phyloP scores from a whole-genome alignment of 2,888 invertebrate species.

The Anticlea derivata region DNA sequence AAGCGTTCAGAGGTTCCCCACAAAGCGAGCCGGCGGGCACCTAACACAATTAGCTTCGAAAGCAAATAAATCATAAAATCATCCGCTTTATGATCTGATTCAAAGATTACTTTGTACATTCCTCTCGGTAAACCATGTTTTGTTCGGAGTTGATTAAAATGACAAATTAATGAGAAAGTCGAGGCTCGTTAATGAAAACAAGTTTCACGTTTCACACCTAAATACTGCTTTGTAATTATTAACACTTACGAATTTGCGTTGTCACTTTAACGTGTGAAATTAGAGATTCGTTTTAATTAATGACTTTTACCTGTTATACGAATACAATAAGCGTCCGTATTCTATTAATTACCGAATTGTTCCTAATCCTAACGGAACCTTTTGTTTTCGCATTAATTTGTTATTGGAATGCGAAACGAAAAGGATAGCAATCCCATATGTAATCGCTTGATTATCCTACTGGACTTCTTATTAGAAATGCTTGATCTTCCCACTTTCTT shows the following conservation, averaged over 20 bases:
- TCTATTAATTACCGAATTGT: slow-evolving; percentile 35
- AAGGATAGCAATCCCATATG: background rate
- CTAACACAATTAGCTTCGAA: slow-evolving; percentile 65
- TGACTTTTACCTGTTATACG: slow-evolving; percentile 60
- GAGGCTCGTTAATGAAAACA: slow-evolving; percentile 58
- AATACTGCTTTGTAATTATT: slow-evolving; percentile 69
- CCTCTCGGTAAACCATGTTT: slow-evolving; percentile 29
- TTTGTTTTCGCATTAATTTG: slow-evolving; percentile 26
- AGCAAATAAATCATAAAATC: slow-evolving; percentile 71
- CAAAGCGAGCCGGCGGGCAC: slow-evolving; percentile 56
- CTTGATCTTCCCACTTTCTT: slow-evolving; percentile 33
- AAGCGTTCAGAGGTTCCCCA: slow-evolving; percentile 48
- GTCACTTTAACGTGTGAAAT: slow-evolving; percentile 71
- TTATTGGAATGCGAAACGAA: background rate
- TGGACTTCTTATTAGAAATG: slow-evolving; percentile 26
- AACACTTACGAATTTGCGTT: slow-evolving; percentile 67
- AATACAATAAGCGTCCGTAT: slow-evolving; percentile 45
- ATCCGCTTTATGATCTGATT: slow-evolving; percentile 58
- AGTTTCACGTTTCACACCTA: slow-evolving; percentile 63
- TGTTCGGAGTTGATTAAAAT: slow-evolving; percentile 62
- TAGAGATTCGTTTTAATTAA: slow-evolving; percentile 73
- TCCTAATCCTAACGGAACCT: slow-evolving; percentile 13
- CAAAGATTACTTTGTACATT: slow-evolving; percentile 51
- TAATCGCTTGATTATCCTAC: background rate
- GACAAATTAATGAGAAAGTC: slow-evolving; percentile 69